Conservation (phyloP, 2,797 vertebrate species). For the Eurystomus glaucurus region DNA sequence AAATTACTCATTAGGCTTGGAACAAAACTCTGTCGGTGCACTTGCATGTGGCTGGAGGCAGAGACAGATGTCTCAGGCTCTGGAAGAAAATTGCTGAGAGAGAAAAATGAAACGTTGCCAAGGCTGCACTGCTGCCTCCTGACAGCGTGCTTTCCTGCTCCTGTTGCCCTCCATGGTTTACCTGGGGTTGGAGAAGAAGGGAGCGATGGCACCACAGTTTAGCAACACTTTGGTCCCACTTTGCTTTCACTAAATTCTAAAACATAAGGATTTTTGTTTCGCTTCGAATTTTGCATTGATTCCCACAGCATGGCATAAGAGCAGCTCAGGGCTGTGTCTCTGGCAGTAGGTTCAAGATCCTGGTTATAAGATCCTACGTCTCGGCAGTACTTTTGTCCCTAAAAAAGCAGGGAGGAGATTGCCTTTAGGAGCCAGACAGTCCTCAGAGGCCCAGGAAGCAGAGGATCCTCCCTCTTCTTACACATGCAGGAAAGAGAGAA, state of each 20-base stretch:
- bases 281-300: not conserved
- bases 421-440: not conserved
- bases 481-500: conserved; percentile 24
- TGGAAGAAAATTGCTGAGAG: conserved; percentile 41
- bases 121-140: not conserved
- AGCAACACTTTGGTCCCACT: not conserved
- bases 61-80: conserved; percentile 49
- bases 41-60: conserved; percentile 56
- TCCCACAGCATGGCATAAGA: not conserved
- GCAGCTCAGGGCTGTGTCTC: not conserved
- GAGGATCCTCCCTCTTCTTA: conserved; percentile 16
- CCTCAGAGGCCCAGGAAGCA: not conserved
- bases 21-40: conserved; percentile 44
- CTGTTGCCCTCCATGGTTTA: not conserved
- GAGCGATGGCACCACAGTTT: not conserved
- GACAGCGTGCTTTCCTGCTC: not conserved
- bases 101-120: conserved; percentile 36
- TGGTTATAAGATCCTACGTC: not conserved
- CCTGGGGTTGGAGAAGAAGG: not conserved
- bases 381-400: conserved; percentile 3
- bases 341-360: not conserved
- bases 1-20: conserved; percentile 69
- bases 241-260: not conserved
- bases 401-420: not conserved
- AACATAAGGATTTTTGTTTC: not conserved